These are phyloP conservation scores for Murina feae DNA, from an alignment of 2,113 vertebrate species.

Conservation along the genomic window DNA sequence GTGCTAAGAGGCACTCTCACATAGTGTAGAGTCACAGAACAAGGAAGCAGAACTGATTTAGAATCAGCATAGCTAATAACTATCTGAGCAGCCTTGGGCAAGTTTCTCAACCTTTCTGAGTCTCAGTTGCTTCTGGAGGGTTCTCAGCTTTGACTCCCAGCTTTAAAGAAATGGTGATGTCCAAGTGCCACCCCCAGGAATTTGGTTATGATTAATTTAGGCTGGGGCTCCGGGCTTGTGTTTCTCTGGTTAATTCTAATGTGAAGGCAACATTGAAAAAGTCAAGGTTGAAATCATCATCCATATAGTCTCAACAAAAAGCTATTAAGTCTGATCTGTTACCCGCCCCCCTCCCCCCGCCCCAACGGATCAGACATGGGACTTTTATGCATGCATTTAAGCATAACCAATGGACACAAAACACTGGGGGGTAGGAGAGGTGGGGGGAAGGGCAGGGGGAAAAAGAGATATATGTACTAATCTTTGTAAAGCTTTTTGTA, in stretches of 20 bases:
- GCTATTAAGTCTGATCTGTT: no score
- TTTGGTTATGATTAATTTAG: neutral
- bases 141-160: neutral
- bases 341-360: no score
- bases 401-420: no score
- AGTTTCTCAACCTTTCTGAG: neutral
- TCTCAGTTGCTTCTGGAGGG: neutral
- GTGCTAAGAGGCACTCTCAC: neutral
- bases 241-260: neutral
- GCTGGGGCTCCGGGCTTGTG: neutral
- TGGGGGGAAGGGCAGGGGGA: no score
- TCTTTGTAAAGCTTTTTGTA: no score
- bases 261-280: neutral
- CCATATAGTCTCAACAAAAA: neutral
- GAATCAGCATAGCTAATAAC: neutral
- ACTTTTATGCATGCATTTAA: no score
- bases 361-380: no score
- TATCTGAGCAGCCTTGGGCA: neutral
- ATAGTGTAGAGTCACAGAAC: neutral
- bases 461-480: no score
- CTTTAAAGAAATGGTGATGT: neutral
- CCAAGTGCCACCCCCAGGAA: neutral
- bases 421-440: no score
- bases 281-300: neutral
- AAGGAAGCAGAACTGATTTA: neutral